phyloP scores from a whole-genome alignment of 2,113 vertebrate species.

The Megaceryle torquata region DNA sequence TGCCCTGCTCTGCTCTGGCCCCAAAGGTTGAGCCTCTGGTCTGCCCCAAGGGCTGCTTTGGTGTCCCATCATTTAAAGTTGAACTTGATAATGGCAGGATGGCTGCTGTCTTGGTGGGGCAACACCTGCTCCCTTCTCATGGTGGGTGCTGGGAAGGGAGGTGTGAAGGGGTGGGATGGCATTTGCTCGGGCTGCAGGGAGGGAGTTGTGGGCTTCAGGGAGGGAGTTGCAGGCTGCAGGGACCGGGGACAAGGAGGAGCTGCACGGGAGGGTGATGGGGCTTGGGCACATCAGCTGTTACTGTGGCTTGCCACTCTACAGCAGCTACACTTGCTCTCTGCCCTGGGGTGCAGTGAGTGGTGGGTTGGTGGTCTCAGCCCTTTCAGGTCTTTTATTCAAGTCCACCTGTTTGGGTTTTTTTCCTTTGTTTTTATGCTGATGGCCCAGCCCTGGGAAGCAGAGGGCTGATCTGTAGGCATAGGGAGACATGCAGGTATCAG shows the following conservation, averaged over 20 bases:
- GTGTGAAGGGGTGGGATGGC: rapidly evolving
- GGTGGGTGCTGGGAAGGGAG: not conserved
- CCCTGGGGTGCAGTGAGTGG: not conserved
- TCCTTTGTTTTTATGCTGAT: not conserved
- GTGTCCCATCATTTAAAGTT: not conserved
- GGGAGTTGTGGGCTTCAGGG: not conserved
- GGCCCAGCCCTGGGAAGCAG: not conserved
- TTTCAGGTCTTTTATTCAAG: not conserved
- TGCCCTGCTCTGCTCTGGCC: not conserved
- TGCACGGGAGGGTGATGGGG: rapidly evolving
- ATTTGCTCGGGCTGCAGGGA: not conserved
- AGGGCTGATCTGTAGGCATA: not conserved
- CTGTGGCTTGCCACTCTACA: not conserved
- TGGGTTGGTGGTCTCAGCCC: not conserved
- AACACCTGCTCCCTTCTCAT: rapidly evolving
- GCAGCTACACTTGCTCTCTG: not conserved
- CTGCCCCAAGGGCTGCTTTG: not conserved
- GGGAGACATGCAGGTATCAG: not conserved
- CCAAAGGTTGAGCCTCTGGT: not conserved
- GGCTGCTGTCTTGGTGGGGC: rapidly evolving
- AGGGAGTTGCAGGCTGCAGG: not conserved
- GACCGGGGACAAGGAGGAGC: rapidly evolving
- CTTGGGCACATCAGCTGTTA: rapidly evolving
- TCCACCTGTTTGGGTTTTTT: not conserved
- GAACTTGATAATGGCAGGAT: not conserved